These are phyloP conservation scores for Naja naja DNA, from an alignment of 2,113 vertebrate species.

Conservation along the genomic window DNA sequence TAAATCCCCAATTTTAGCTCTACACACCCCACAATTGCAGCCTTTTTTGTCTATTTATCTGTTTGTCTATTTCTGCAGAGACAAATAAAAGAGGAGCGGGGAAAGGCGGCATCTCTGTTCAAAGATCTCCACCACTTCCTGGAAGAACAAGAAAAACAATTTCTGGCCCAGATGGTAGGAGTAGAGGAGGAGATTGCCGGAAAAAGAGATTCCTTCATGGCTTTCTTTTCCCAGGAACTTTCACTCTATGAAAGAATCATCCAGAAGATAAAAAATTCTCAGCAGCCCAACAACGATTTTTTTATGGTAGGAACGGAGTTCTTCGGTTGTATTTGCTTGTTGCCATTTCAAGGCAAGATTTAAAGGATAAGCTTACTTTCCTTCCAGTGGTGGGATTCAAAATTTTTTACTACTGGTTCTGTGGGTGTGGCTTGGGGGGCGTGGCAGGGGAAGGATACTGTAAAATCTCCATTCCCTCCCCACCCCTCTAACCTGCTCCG, in stretches of 20 bases:
- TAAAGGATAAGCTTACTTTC: not conserved
- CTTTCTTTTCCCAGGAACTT: not conserved
- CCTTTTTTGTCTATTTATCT: not conserved
- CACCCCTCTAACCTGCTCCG: too few species aligned
- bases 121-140: not conserved
- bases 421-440: too few species aligned
- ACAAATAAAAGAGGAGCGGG: not conserved
- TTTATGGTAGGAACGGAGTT: slow-evolving; percentile 45
- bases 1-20: not conserved
- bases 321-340: not conserved
- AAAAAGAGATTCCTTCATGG: not conserved
- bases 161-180: not conserved
- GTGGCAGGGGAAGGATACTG: too few species aligned
- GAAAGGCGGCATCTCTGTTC: not conserved
- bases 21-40: too few species aligned
- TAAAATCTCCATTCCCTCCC: too few species aligned
- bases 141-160: not conserved
- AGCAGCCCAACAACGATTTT: slow-evolving; percentile 2
- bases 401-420: too few species aligned
- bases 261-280: slow-evolving; percentile 48
- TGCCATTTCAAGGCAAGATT: not conserved
- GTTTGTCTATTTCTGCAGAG: not conserved
- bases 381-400: too few species aligned
- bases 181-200: not conserved
- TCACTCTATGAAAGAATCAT: slow-evolving; percentile 21